These are phyloP conservation scores for Corvus moneduloides DNA, from an alignment of 2,113 vertebrate genomes.

Conservation along the genomic window DNA sequence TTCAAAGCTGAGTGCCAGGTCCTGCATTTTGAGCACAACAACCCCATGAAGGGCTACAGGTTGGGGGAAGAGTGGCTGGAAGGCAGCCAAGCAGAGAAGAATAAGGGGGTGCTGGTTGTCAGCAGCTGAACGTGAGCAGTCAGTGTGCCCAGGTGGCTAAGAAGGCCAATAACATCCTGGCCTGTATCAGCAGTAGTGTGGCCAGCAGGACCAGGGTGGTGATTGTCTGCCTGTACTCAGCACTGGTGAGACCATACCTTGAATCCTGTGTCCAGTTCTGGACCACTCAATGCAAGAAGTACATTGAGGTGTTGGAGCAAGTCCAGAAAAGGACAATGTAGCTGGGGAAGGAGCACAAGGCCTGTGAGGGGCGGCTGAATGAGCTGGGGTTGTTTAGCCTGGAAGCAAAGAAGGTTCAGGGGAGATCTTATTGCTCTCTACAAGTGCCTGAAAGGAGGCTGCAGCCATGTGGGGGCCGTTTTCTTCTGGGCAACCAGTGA, in stretches of 20 bases:
- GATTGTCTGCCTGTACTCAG: no score
- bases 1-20: background rate
- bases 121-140: background rate
- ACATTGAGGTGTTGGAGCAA: background rate
- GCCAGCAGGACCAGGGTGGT: background rate
- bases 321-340: background rate
- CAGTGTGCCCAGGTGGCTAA: no score
- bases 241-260: background rate
- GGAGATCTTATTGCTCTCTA: background rate
- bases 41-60: background rate
- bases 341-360: background rate
- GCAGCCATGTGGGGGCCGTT: accelerated
- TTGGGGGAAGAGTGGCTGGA: background rate
- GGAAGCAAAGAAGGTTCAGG: background rate
- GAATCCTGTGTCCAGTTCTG: background rate
- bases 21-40: background rate
- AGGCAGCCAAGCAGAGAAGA: background rate
- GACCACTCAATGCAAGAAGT: no score
- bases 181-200: background rate
- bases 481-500: background rate
- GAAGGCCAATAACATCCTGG: background rate
- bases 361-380: background rate
- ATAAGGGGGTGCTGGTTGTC: background rate
- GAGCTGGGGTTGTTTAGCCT: background rate
- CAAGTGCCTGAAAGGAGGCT: background rate